Evolutionary conservation across 2,113 vertebrate species (phyloP), one percentile per base, ranked within the genome.

Genomic region (Chionodraco myersi): DNA sequence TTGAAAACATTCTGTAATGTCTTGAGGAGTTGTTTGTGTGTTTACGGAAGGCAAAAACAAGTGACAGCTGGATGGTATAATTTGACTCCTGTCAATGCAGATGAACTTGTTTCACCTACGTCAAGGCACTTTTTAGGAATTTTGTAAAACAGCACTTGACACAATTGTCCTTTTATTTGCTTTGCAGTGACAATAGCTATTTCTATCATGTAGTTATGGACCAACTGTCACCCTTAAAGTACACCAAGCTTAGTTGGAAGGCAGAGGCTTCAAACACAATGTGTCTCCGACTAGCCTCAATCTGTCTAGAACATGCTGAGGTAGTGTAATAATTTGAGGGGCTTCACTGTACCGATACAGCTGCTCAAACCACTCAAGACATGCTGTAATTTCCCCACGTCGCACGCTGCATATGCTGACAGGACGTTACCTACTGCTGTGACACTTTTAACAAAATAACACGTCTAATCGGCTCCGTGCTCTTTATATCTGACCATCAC

Each of bases 241-340:
- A 57, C 74, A 84, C 48, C 30, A 58, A 34, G 75, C 51, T 1
- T 0, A 70, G 59, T 34, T 64, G 62, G 67, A 76, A 79, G 68
- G 11, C 79, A 71, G 57, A 47, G 44, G 54, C 51, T 75, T 84
- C 59, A 80, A 75, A 88, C 75, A 67, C 69, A 86, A 83, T 0
- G 76, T 34, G 64, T 76, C 68, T 68, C 62, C 69, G 36, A 56
- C 58, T 78, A 84, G 67, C 75, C 86, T 84, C 77, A 85, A 78
- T 87, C 69, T 66, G 75, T 86, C 84, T 82, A 72, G 80, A 88
- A 81, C 48, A 45, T 79, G 80, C 82, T 84, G 84, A 81, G 64
- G 68, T 80, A 16, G 79, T 34, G 41, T 23, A 71, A 76, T 59
- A 52, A 10, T 69, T 45, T 61, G 56, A 60, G 34, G 10, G 13